phyloP scores from a whole-genome alignment of 2,888 invertebrate species.

The Campoplex capitator region DNA sequence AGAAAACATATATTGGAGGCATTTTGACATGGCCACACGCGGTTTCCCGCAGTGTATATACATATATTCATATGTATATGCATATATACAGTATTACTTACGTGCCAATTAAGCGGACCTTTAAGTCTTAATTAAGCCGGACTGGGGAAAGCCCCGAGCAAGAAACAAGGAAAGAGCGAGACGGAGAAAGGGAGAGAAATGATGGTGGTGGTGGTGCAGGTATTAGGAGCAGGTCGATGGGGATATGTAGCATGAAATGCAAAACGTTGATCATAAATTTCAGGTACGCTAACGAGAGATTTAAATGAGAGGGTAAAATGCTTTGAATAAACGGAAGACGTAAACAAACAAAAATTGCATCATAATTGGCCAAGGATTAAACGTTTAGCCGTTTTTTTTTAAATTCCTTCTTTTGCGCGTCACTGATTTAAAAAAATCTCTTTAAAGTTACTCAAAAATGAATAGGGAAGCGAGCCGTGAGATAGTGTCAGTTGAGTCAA shows the following conservation, averaged over 20 bases:
- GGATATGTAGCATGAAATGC: slow-evolving; percentile 16
- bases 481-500: background rate
- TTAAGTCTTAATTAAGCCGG: slow-evolving; percentile 76
- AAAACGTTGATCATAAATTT: slow-evolving; percentile 15
- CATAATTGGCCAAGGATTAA: background rate
- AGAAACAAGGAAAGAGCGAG: background rate
- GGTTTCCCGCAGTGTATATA: slow-evolving; percentile 55
- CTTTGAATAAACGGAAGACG: slow-evolving; percentile 43
- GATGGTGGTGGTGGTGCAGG: background rate
- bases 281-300: slow-evolving; percentile 22
- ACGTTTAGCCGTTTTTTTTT: background rate
- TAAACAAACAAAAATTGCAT: background rate
- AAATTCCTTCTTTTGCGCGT: background rate
- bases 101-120: slow-evolving; percentile 76
- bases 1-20: slow-evolving; percentile 47
- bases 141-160: slow-evolving; percentile 35
- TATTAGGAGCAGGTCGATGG: background rate
- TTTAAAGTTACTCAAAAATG: background rate
- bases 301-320: slow-evolving; percentile 43
- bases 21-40: slow-evolving; percentile 56
- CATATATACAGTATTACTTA: slow-evolving; percentile 27
- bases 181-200: slow-evolving; percentile 1
- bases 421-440: background rate
- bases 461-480: background rate
- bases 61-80: slow-evolving; percentile 12